Percentiles rank a stretch among this genome's conserved stretches.
Evolutionary conservation across 2,888 invertebrate species (phyloP).

Genomic region (Didymodactylos carnosus): DNA sequence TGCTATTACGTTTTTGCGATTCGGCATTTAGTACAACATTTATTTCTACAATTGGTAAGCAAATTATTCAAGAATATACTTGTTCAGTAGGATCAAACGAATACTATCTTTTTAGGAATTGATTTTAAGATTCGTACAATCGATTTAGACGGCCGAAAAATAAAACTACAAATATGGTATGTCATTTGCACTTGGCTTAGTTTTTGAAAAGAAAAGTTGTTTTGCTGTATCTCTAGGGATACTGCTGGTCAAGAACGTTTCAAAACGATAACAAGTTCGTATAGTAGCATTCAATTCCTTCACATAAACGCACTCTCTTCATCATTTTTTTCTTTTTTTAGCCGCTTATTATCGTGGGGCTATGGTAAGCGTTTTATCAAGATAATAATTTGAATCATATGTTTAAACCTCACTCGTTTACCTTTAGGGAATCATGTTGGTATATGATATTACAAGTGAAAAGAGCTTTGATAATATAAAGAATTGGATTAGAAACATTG

Average conservation of each 20-base stretch:
- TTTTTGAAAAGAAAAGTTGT: background rate
- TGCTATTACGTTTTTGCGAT: conserved; percentile 29
- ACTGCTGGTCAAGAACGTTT: background rate
- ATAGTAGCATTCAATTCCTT: too few relatives aligned
- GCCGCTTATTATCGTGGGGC: conserved; percentile 96
- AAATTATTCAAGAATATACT: background rate
- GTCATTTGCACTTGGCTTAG: too few relatives aligned
- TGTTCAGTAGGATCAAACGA: background rate
- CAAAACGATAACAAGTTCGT: conserved; percentile 82
- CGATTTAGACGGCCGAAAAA: conserved; percentile 40
- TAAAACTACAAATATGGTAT: conserved; percentile 40
- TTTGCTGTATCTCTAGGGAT: background rate
- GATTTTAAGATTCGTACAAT: conserved; percentile 41
- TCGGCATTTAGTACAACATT: conserved; percentile 32
- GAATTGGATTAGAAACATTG: conserved; percentile 96
- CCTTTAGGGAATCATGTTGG: conserved; percentile 72
- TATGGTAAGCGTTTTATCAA: conserved; percentile 49
- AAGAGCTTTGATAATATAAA: conserved; percentile 97
- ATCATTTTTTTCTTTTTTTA: too few relatives aligned
- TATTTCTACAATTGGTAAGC: conserved; percentile 30
- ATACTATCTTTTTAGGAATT: conserved; percentile 20
- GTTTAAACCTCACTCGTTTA: background rate
- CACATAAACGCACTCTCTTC: too few relatives aligned
- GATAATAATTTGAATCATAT: too few relatives aligned
- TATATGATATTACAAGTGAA: conserved; percentile 96